Percentiles rank a stretch among this genome's conserved stretches.
These are phyloP conservation scores for Cylloceria caligata DNA, from an alignment of 2,888 invertebrate genomes.

Conservation along the genomic window DNA sequence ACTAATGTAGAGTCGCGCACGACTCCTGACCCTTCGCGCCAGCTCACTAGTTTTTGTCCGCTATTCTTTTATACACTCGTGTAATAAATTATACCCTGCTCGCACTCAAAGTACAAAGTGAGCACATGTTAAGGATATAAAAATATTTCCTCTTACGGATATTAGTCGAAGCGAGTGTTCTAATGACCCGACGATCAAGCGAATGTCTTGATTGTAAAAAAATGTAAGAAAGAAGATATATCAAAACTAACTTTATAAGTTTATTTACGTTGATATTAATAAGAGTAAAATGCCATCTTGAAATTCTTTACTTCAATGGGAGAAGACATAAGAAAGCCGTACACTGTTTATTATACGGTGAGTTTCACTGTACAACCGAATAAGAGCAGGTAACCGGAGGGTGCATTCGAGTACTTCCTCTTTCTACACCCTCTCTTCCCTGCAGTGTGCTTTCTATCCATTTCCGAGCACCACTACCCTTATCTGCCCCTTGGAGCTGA, in stretches of 20 bases:
- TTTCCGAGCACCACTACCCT: slow-evolving; percentile 63
- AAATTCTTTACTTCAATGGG: slow-evolving; percentile 2
- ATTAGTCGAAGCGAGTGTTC: neutral
- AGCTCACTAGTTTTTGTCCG: slow-evolving; percentile 25
- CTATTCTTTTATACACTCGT: slow-evolving; percentile 33
- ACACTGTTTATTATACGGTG: slow-evolving; percentile 7
- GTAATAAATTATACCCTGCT: neutral
- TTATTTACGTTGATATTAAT: too few species aligned
- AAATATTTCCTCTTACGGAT: neutral
- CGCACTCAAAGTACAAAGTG: neutral
- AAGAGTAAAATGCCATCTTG: neutral
- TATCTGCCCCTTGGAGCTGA: slow-evolving; percentile 75
- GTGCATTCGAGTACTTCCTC: slow-evolving; percentile 41
- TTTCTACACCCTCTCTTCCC: slow-evolving; percentile 52
- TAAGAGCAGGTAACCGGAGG: slow-evolving; percentile 6
- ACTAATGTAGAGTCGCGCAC: slow-evolving; percentile 78
- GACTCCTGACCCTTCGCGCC: slow-evolving; percentile 39
- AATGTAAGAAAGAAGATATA: too few species aligned
- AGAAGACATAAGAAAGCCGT: slow-evolving; percentile 16
- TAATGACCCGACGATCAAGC: too few species aligned
- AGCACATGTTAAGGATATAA: neutral
- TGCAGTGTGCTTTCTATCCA: slow-evolving; percentile 30
- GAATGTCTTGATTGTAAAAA: too few species aligned
- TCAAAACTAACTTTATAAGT: too few species aligned
- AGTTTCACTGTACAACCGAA: slow-evolving; percentile 61